Evolutionary conservation across 2,113 vertebrate genomes (phyloP), one percentile per base, ranked within the genome.

Genomic region (Channa argus): DNA sequence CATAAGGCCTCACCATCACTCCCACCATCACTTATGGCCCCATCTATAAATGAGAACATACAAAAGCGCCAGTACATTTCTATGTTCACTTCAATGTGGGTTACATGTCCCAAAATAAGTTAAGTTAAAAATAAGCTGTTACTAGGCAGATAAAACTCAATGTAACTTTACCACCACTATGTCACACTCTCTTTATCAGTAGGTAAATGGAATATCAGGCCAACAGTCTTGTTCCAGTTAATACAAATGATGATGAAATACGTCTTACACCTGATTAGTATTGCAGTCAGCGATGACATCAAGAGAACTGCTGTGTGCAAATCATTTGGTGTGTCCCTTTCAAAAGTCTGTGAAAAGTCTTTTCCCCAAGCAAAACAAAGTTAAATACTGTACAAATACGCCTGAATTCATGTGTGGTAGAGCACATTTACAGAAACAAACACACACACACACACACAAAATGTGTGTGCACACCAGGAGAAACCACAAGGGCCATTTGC

Each of bases 351-450:
- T 55, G 44, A 70, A 68, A 41, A 34, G 66, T 82, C 63, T 77
- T 51, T 24, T 24, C 39, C 58, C 34, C 5, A 14, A 50, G 68
- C 54, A 43, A 77, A 83, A 73, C 38, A 79, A 62, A 89, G 72
- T 53, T 43, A 77, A 74, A 75, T 73, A 55, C 15, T 43, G 14
- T 6, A 47, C 61, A 72, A 79, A 74, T 66, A 77, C 33, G 67
- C 53, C 43, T 44, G 54, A 83, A 50, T 24, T 43, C 38, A 56
- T 50, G 53, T 72, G 63, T 34, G 46, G 64, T 71, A 58, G 58
- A 60, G 38, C 8, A 12, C 39, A 37, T 44, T 15, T 6, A 55
- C 3, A 8, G 50, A 46, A 53, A 45, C 39, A 45, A 7, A 5
- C 13, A 36, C 33, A 10, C 37, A 49, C 37, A 54, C 1, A 70